Percentiles rank a stretch among this genome's conserved stretches.
These are phyloP conservation scores for Chionodraco myersi DNA, from an alignment of 2,113 vertebrate species.

Conservation along the genomic window DNA sequence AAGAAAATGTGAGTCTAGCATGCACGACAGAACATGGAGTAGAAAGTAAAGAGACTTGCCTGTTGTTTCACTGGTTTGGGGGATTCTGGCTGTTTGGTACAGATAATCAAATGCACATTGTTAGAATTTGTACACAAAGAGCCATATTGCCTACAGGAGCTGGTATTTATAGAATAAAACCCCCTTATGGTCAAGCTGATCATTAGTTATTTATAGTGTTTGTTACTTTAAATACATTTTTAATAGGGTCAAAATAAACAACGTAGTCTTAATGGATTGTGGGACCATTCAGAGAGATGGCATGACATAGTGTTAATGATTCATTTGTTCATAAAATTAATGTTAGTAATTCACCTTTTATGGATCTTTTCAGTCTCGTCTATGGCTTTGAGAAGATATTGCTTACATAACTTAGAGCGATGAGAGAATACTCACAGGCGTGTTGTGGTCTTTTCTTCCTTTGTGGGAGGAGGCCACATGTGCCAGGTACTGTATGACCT, in stretches of 20 bases:
- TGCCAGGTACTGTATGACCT: constrained; percentile 98
- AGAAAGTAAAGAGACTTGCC: constrained; percentile 90
- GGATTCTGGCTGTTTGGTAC: constrained; percentile 93
- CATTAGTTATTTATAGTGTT: background rate
- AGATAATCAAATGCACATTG: constrained; percentile 90
- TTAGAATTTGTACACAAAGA: constrained; percentile 83
- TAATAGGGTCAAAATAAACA: background rate
- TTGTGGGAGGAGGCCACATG: constrained; percentile 98
- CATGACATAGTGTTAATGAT: background rate
- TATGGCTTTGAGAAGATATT: background rate
- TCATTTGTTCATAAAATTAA: background rate
- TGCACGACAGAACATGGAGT: constrained; percentile 50
- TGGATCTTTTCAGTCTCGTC: background rate
- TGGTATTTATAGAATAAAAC: background rate
- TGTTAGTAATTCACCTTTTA: background rate
- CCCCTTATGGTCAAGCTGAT: background rate
- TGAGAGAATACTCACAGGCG: constrained; percentile 90
- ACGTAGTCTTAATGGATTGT: background rate
- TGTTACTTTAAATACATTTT: background rate
- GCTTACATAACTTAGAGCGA: background rate
- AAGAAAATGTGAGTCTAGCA: constrained; percentile 61
- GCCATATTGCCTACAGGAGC: background rate
- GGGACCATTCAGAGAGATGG: background rate
- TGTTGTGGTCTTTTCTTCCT: constrained; percentile 97
- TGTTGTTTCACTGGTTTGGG: constrained; percentile 95